Base-by-base conservation (phyloP, 2,113 vertebrate species). In the Ceyx melanurus region DNA sequence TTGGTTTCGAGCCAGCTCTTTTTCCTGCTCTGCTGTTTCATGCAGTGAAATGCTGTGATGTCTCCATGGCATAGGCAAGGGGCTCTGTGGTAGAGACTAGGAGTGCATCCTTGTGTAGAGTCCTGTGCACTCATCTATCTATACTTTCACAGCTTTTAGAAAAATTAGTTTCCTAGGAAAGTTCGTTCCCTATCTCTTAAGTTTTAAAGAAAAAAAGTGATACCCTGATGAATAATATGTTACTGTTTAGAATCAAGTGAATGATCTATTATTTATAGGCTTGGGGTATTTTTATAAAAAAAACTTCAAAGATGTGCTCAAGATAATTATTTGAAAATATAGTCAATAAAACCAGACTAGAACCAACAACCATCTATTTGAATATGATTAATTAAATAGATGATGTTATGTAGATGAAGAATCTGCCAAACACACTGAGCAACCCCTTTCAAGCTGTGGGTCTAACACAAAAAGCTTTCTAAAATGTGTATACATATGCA, bases 261-360 rank as follows among this genome's bases (percentile, higher is more conserved):
- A 93, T 90, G 77, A 90, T 94, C 73, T 88, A 92, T 88, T 91
- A 95, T 96, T 94, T 81, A 95, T 95, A 91, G 45, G 61, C 29
- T 75, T 81, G 11, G 60, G 3, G 6, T 74, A 51, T 46, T 82
- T 77, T 33, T 45, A 40, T 57, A 65, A 72, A 87, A 88, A 88
- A 53, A 37, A 37, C 37, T 72, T 92, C 29, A 89, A 43, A 70
- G 54, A 76, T 25, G 9, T 87, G 45, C 45, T 12, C n/a, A 73
- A 80, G 46, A 88, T 51, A 86, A 90, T 84, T 72, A 82, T 82
- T 90, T 96, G 31, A 73, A 95, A 86, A 81, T 31, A 28, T 3
- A 53, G 29, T 75, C 40, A 88, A 45, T 48, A 88, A 88, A 93
- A 74, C 2, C 19, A 50, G 35, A 66, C 7, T 58, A 70, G 45